These are phyloP conservation scores for Sebastes jordani DNA, from an alignment of 2,797 vertebrate genomes.

Conservation along the genomic window DNA sequence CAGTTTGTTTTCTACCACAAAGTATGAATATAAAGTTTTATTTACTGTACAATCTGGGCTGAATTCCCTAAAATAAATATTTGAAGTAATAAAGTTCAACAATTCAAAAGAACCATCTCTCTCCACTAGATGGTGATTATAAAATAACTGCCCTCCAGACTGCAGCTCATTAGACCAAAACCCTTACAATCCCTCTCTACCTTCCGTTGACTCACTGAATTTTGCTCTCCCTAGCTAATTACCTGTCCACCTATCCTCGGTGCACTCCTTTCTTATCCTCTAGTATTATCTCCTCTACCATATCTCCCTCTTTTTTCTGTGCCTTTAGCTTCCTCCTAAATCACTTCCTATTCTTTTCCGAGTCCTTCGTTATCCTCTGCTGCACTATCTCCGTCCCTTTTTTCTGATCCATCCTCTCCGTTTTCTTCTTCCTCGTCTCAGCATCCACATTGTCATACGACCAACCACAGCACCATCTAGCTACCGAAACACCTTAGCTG, in stretches of 20 bases:
- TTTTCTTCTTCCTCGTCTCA: not conserved
- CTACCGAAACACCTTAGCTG: not conserved
- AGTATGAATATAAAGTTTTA: not conserved
- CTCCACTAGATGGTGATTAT: slow-evolving; percentile 26
- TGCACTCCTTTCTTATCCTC: not conserved
- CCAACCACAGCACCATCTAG: slow-evolving; percentile 5
- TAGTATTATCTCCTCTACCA: not conserved
- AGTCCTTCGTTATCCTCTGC: not conserved
- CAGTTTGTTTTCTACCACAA: not conserved
- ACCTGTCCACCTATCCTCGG: slow-evolving; percentile 48
- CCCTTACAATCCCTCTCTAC: slow-evolving; percentile 12
- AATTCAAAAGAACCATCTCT: slow-evolving; percentile 5
- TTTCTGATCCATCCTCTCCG: not conserved
- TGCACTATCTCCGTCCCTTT: not conserved
- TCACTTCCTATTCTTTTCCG: not conserved
- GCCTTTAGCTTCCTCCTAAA: not conserved
- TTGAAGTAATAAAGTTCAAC: not conserved
- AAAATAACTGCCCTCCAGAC: slow-evolving; percentile 13
- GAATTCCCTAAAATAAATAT: slow-evolving; percentile 8
- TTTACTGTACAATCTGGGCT: not conserved
- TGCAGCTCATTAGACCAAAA: slow-evolving; percentile 47
- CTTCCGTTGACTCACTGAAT: slow-evolving; percentile 15
- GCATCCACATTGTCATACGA: not conserved
- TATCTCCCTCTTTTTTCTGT: not conserved
- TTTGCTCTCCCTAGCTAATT: slow-evolving; percentile 39